Base-by-base conservation (phyloP, 2,113 vertebrate genomes). In the Pyxicephalus adspersus region DNA sequence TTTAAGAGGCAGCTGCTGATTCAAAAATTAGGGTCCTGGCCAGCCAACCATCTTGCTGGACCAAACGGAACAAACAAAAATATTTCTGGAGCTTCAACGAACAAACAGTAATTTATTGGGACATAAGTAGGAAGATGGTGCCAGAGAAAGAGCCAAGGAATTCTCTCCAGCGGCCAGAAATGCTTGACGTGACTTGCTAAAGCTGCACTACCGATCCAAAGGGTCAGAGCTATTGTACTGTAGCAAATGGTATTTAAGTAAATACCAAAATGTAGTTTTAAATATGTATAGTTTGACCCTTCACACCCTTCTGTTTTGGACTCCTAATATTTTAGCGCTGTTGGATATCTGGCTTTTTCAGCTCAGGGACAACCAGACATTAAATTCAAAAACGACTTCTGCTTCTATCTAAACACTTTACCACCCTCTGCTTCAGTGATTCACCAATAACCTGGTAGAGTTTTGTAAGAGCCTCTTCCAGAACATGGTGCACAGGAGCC, bases 11-110 rank as follows among this genome's bases (percentile, higher is more conserved):
- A 28, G 45, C 74, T 55, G 50, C 50, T 23, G 20, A 25, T 31
- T n/a, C 18, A 57, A 5, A 9, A 78, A 20, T 57, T 6, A 34
- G 29, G 15, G 51, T 23, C 38, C 19, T n/a, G 1, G 23, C 52
- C 52, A 25, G 22, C 15, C 28, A 78, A 34, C 18, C 9, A 1
- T 8, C 6, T 2, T 5, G 5, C 2, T 19, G 28, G n/a, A 74
- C 8, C 51, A 31, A 57, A 55, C 25, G 31, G 52, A 57, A 71
- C 70, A 57, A 73, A 74, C 71, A 58, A 74, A 63, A 71, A 71
- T 58, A 22, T 22, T 22, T 34, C 22, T 51, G 23, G 38, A 25
- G 38, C 50, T 68, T 68, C 22, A 16, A 7, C 22, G 20, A 17
- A 20, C 13, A 29, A 22, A 64, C n/a, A 16, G 11, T 5, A 5